Evolutionary conservation across 2,797 vertebrate species (phyloP).

Genomic region (Mus minutoides): DNA sequence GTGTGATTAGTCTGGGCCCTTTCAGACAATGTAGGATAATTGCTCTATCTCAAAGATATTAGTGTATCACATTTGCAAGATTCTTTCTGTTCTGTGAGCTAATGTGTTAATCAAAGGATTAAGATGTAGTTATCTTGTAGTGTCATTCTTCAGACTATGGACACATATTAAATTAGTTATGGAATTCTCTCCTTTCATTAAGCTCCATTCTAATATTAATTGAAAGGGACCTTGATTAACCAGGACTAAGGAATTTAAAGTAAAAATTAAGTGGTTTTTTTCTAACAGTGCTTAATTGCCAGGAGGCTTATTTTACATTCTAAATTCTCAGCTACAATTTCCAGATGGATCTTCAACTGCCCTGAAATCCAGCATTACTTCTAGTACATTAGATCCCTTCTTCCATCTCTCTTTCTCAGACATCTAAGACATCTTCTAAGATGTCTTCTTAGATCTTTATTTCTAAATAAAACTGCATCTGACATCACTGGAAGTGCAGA

Average conservation of each 20-base stretch:
- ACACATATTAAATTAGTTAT: background rate
- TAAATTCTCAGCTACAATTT: background rate
- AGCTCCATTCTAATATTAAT: background rate
- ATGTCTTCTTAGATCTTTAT: background rate
- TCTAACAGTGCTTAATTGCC: background rate
- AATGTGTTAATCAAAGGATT: background rate
- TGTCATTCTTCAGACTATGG: background rate
- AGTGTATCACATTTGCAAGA: background rate
- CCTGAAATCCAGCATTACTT: background rate
- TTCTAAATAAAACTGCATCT: background rate
- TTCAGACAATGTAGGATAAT: background rate
- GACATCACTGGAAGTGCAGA: background rate
- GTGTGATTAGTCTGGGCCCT: background rate
- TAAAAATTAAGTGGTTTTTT: background rate
- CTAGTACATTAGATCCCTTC: background rate
- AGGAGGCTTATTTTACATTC: constrained; percentile 3
- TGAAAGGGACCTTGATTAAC: background rate
- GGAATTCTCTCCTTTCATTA: background rate
- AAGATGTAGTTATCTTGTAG: background rate
- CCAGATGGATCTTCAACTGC: background rate
- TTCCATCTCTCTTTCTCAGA: background rate
- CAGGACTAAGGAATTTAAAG: background rate
- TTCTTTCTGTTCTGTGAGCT: background rate
- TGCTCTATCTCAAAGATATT: background rate
- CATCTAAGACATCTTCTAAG: background rate